Conservation (phyloP, 2,888 invertebrate genomes). For the Ramazzottius varieornatus region DNA sequence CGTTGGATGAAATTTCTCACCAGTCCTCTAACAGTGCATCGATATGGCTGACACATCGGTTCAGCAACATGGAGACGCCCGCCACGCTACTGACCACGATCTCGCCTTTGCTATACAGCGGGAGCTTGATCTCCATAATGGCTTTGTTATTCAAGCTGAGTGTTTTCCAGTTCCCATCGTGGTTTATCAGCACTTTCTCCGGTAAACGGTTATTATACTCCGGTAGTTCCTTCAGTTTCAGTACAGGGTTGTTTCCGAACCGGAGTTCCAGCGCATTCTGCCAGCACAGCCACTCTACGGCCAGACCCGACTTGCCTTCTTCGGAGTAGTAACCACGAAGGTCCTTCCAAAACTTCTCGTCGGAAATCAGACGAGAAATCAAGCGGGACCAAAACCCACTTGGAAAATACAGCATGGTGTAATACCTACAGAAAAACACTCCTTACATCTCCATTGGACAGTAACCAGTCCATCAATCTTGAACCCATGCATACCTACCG, state of each 20-base stretch:
- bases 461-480: too few relatives aligned
- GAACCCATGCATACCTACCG: neutral
- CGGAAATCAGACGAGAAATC: slow-evolving; percentile 66
- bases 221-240: slow-evolving; percentile 54
- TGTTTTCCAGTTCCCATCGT: neutral
- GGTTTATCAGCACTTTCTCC: neutral
- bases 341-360: slow-evolving; percentile 28
- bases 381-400: slow-evolving; percentile 91
- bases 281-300: slow-evolving; percentile 74
- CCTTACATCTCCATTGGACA: too few relatives aligned
- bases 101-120: slow-evolving; percentile 3
- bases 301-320: slow-evolving; percentile 8
- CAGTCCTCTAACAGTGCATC: slow-evolving; percentile 88
- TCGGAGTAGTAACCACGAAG: slow-evolving; percentile 10
- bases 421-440: slow-evolving; percentile 10
- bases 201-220: neutral
- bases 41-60: slow-evolving; percentile 72
- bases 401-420: slow-evolving; percentile 71
- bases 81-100: slow-evolving; percentile 3
- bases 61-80: slow-evolving; percentile 47
- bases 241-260: slow-evolving; percentile 49
- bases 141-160: neutral
- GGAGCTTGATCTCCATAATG: neutral
- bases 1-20: too few relatives aligned
- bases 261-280: slow-evolving; percentile 63